Evolutionary conservation across 2,797 vertebrate genomes (phyloP).

Genomic region (Atherinosoma microstoma): DNA sequence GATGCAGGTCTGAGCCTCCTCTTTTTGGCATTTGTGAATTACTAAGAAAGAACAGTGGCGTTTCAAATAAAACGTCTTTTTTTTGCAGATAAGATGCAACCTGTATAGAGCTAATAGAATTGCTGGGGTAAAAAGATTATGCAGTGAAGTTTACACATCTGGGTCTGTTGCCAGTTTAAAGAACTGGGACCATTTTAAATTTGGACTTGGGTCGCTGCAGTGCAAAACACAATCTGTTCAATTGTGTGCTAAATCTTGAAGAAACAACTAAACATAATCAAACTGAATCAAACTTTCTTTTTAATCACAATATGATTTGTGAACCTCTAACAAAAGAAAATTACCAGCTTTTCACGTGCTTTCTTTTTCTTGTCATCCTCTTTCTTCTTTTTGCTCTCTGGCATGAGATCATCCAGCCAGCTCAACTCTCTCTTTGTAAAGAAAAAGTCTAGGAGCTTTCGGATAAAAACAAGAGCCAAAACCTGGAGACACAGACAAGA

Average conservation of each 20-base stretch:
- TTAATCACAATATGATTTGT: background rate
- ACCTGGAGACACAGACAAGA: constrained; percentile 79
- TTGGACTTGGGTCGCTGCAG: background rate
- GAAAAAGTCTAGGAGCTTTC: constrained; percentile 93
- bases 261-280: background rate
- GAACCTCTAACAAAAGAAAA: background rate
- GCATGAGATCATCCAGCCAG: constrained; percentile 96
- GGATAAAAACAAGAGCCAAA: constrained; percentile 92
- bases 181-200: background rate
- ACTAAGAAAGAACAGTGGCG: background rate
- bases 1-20: too few species aligned
- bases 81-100: too few species aligned
- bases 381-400: constrained; percentile 97
- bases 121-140: background rate
- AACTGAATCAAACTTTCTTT: background rate
- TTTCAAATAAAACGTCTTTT: background rate
- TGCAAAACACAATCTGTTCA: too few species aligned
- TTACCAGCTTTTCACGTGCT: constrained; percentile 76
- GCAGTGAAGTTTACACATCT: too few species aligned
- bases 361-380: constrained; percentile 95
- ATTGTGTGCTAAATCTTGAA: too few species aligned
- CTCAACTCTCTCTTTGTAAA: constrained; percentile 95
- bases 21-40: too few species aligned
- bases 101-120: background rate
- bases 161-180: background rate